Base-by-base conservation (phyloP, 2,113 vertebrate genomes). In the Brachyhypopomus occidentalis region DNA sequence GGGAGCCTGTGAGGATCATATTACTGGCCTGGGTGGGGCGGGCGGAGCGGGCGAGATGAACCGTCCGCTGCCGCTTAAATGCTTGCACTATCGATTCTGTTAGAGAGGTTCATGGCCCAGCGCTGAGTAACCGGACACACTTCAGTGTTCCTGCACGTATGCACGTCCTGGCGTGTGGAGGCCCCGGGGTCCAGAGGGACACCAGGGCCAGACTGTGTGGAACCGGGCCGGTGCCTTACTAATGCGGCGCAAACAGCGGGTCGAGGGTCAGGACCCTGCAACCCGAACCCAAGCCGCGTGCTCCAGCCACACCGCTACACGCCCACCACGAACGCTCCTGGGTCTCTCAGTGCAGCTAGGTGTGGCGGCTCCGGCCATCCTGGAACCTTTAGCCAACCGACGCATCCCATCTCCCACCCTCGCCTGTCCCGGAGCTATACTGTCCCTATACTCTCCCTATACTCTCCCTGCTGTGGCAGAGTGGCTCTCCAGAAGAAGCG, bases 171-270 rank as follows among this genome's bases (percentile, higher is more conserved):
- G 75, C 12, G 88, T 87, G 89, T 89, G 76, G 88, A 88, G 88
- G 90, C 89, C 89, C 85, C 88, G 73, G 86, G 89, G 89, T 90
- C 90, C 86, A 79, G 87, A 85, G 86, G 88, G 86, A 75, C 75
- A 75, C 75, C 64, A 7, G 89, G 84, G 83, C 84, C 89, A 94
- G 93, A 93, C 93, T 87, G 80, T 80, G 89, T 88, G 93, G 93
- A 94, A 93, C 91, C 92, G 83, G 87, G 78, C 38, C 86, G 52
- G 89, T 86, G 87, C 83, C 87, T 88, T 89, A 89, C 86, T 92
- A 93, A 92, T 91, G 88, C 87, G 67, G 83, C 82, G 77, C 89
- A 88, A 89, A 88, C 82, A 72, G 90, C 92, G 91, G 86, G 89
- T 83, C 74, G 80, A 38, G 82, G 84, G 79, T 88, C 71, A 27